Base-by-base conservation (phyloP, 2,888 invertebrate species). In the Thecophora atra region DNA sequence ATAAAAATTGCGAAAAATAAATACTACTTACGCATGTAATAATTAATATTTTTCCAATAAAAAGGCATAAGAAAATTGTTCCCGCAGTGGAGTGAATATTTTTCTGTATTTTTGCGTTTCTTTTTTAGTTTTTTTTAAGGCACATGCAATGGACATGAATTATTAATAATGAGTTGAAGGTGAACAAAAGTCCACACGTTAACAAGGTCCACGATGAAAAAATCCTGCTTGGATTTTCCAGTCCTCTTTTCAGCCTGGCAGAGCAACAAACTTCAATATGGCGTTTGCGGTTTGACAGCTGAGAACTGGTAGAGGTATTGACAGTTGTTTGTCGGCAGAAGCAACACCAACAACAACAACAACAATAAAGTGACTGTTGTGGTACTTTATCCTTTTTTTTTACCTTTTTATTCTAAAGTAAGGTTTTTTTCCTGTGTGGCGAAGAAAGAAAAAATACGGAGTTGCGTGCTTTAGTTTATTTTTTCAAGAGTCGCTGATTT, bases 271-370 rank as follows among this genome's bases (percentile, higher is more conserved):
- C 26, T 44, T 47, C 58, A 60, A 51, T 60, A 44, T 69, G 69
- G 60, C 51, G 60, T 69, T 67, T 69, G 69, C 60, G 69, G 69
- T 69, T 60, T 69, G 69, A 60, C 69, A 69, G 69, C 69, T 69
- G 69, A 69, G 69, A 69, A 69, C 51, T 21, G 60, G 44, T 26
- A 24, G 24, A 30, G 28, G 21, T 30, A 47, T 60, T 60, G 69
- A 60, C 69, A 69, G 69, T 69, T 69, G 69, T 69, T 69, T 60
- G 51, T 4, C 69, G 47, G 69, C 47, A 21, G 28, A 30, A 30
- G 30, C 30, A 30, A 8, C 4, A 30, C 5, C 30, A 30, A 30
- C 30, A 30, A 30, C 30, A 6, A 30, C 30, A 30, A 30, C 8
- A 30, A 30, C 30, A 30, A 30, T 28, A 15, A 21, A 26, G 60